Percentiles rank a stretch among this genome's conserved stretches.
These are phyloP conservation scores for Benthosema pterotum DNA, from an alignment of 2,797 vertebrate genomes.

Conservation along the genomic window DNA sequence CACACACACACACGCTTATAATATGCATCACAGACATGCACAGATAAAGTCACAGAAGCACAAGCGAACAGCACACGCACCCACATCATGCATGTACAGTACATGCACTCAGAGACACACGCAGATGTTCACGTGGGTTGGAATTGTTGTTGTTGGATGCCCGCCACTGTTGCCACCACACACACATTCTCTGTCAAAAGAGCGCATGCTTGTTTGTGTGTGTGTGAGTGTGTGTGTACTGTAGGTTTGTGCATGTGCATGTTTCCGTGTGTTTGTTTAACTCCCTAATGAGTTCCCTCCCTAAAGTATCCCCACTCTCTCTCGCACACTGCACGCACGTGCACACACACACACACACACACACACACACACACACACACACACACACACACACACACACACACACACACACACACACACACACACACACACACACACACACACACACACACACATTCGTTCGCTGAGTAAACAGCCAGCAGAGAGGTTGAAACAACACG, in stretches of 20 bases:
- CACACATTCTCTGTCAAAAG: not conserved
- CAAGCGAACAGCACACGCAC: not conserved
- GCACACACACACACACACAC: slow-evolving; percentile 52
- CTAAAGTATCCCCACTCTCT: too few relatives aligned
- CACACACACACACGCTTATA: slow-evolving; percentile 23
- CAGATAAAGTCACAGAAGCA: not conserved
- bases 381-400: slow-evolving; percentile 2
- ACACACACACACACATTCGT: slow-evolving; percentile 41
- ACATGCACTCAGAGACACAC: too few relatives aligned
- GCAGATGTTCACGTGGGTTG: too few relatives aligned
- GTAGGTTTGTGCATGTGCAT: too few relatives aligned
- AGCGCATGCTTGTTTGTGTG: too few relatives aligned
- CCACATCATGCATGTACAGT: not conserved
- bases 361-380: slow-evolving; percentile 36
- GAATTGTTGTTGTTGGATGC: too few relatives aligned
- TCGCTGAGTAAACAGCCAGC: slow-evolving; percentile 23
- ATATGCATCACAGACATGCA: not conserved
- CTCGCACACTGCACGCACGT: too few relatives aligned
- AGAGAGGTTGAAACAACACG: slow-evolving; percentile 53
- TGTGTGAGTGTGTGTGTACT: too few relatives aligned
- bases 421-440: slow-evolving; percentile 1
- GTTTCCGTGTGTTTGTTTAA: too few relatives aligned
- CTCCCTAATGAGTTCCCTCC: too few relatives aligned
- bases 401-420: slow-evolving; percentile 8
- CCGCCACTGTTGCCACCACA: not conserved